phyloP scores from a whole-genome alignment of 2,797 vertebrate genomes.

The Hozukius guyotensis region DNA sequence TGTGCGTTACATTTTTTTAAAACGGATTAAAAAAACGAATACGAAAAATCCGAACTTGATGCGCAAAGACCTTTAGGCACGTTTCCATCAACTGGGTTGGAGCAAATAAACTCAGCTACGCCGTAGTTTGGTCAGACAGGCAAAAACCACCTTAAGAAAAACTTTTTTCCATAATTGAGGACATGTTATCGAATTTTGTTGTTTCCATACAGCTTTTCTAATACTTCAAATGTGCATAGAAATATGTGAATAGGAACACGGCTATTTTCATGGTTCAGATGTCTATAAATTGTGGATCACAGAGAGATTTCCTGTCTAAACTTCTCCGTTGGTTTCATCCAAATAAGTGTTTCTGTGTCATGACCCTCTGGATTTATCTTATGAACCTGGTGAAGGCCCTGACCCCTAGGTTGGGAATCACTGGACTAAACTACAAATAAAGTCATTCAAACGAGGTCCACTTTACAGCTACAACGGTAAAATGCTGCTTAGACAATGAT shows the following conservation, averaged over 20 bases:
- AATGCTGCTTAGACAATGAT: background rate
- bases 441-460: background rate
- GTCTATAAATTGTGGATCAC: no score
- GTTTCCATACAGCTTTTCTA: no score
- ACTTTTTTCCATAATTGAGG: rapidly evolving
- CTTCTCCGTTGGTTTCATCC: no score
- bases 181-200: no score
- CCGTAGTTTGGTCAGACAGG: background rate
- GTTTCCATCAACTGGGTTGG: background rate
- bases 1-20: no score
- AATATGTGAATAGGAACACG: no score
- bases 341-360: no score
- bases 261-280: no score
- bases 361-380: background rate
- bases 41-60: rapidly evolving
- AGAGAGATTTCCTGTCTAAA: no score
- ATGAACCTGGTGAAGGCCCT: background rate
- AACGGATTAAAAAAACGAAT: no score
- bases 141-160: rapidly evolving
- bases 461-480: background rate
- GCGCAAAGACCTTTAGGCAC: no score
- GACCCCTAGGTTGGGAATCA: background rate
- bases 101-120: background rate
- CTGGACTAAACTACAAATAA: background rate
- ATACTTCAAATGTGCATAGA: no score